A percentile compares a stretch with the other conserved stretches of the same genome.
phyloP scores from a whole-genome alignment of 2,797 vertebrate genomes.

The Botia kubotai region DNA sequence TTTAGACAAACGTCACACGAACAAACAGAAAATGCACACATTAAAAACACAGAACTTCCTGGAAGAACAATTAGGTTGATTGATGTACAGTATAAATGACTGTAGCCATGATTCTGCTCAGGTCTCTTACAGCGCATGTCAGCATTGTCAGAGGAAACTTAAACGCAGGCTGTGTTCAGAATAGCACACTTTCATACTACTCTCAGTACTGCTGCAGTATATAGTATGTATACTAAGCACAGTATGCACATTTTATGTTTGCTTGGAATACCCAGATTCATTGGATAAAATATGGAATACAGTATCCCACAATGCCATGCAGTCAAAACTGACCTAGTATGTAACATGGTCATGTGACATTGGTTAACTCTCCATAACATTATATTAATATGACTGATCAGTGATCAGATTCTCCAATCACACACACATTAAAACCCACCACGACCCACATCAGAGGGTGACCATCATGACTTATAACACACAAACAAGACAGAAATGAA shows the following conservation, averaged over 20 bases:
- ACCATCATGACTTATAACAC: conserved; percentile 1
- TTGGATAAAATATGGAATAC: no score
- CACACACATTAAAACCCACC: conserved; percentile 14
- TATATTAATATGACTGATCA: not conserved
- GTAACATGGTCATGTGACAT: not conserved
- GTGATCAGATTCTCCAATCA: conserved; percentile 1
- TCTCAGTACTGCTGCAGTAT: not conserved
- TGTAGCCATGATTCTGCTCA: conserved; percentile 40
- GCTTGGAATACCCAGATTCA: no score
- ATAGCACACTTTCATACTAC: not conserved
- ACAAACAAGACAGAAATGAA: conserved; percentile 41
- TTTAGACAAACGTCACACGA: not conserved
- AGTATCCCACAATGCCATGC: no score
- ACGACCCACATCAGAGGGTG: conserved; percentile 3
- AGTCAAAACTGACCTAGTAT: no score
- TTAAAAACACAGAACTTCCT: not conserved
- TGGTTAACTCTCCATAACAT: conserved; percentile 6
- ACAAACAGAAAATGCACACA: no score
- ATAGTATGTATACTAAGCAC: not conserved
- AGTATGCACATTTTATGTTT: not conserved
- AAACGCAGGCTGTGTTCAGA: not conserved
- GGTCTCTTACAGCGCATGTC: conserved; percentile 15
- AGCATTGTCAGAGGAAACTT: conserved; percentile 10
- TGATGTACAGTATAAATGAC: conserved; percentile 49
- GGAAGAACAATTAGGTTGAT: conserved; percentile 17